Base-by-base conservation (phyloP, 2,113 vertebrate genomes). In the Bubo blakistoni region DNA sequence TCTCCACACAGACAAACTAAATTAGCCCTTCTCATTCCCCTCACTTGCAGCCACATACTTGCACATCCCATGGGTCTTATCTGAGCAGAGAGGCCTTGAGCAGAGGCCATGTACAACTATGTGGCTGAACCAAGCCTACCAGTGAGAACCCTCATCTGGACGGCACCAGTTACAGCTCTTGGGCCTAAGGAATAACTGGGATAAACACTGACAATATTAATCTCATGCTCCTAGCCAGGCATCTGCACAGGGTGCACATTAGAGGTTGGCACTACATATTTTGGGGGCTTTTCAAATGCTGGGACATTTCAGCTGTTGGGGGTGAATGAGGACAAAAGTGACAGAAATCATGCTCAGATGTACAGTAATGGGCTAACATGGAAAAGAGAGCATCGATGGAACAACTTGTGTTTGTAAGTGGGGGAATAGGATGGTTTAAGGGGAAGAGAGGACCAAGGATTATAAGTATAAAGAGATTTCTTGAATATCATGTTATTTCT, bases 171-270 rank as follows among this genome's bases (percentile, higher is more conserved):
- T 57, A 72, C n/a, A 61, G 34, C 20, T 76, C 34, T 65, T 29
- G 26, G n/a, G 11, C 18, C 24, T 40, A 22, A 88, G 24, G 34
- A 88, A 17, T 42, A 85, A 47, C 15, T n/a, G 34, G 21, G 6
- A 79, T 61, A 66, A 94, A 66, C 15, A 27, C 5, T 47, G 4
- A 38, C 30, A 34, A 3, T n/a, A 40, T 30, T 69, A 26, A 12
- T 51, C 17, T 21, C 49, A 18, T 24, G 4, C 2, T 72, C 11
- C 54, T 38, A 40, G 20, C 4, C 54, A 58, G 36, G 4, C 18
- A 42, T 42, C 36, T 66, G 25, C 16, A 80, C 8, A 46, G 40
- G 17, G 3, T 36, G 9, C 5, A 4, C 1, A 0, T 36, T 72
- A 46, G 27, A 44, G 7, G 8, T 4, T 65, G 42, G 12, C 13